Base-by-base conservation (phyloP, 2,888 invertebrate species). In the Athalia rosae region DNA sequence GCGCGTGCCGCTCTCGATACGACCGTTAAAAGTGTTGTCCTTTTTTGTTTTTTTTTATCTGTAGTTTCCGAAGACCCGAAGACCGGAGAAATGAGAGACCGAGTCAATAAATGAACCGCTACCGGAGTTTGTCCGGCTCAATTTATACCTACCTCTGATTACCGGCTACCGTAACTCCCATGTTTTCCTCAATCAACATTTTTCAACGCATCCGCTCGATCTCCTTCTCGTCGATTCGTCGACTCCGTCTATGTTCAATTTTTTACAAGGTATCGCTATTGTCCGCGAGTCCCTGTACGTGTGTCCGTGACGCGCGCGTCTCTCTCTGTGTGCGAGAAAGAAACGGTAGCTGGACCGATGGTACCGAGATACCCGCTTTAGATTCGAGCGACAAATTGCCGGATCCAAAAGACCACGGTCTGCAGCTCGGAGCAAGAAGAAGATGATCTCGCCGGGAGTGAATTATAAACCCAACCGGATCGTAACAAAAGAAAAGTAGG, bases 41-140 rank as follows among this genome's bases (percentile, higher is more conserved):
- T 5, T 41, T 74, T 74, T 61, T 59, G 74, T 74, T 5, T 41
- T 74, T 74, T 61, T 59, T 74, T 74, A 74, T 58, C n/a, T 47
- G n/a, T n/a, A 28, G 15, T 50, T 50, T 50, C 15, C 28, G 48
- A 28, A 11, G 45, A 58, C 45, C 43, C 28, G 28, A 28, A 13
- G 0, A 50, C 13, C 71, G 13, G 48, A 47, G 74, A 11, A 59
- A 11, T n/a, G 9, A 11, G 11, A 45, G 3, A 6, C 58, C 9
- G 13, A 58, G 58, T 11, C 74, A 61, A 74, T 61, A 73, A 45
- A 15, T 48, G 28, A 9, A 5, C 74, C 6, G 28, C 28, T 28
- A 56, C 74, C 62, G 8, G 3, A 48, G 13, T 74, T 61, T 53
- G 48, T 61, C 50, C 41, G 74, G 50, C 50, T 74, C 74, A 74